Percentiles rank a stretch among this genome's conserved stretches.
phyloP scores from a whole-genome alignment of 1,140 invertebrate genomes.

The Brachionus asplanchnoidis region DNA sequence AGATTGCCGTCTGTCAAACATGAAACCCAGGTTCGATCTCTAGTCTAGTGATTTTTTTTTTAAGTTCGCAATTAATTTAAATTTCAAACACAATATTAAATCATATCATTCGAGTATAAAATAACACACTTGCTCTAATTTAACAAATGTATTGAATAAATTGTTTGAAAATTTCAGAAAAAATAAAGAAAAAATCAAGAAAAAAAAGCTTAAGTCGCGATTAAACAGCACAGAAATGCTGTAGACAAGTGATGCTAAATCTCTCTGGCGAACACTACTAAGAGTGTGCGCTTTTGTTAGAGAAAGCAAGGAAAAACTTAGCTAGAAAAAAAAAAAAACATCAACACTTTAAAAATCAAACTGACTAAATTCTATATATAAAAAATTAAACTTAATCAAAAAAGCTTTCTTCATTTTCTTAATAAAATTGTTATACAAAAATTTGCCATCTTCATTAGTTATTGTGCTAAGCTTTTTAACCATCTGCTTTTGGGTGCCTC shows the following conservation, averaged over 20 bases:
- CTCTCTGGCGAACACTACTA: background rate
- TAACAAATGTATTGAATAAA: background rate
- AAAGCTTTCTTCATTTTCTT: background rate
- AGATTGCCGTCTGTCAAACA: background rate
- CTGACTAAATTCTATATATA: background rate
- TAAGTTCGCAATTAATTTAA: background rate
- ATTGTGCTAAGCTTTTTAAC: slow-evolving; percentile 17
- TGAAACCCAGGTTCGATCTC: background rate
- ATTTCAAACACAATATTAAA: background rate
- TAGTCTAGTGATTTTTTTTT: background rate
- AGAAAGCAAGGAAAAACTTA: background rate
- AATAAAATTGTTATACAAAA: background rate
- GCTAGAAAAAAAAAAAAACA: slow-evolving; percentile 2
- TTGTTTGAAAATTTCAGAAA: background rate
- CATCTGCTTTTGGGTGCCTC: background rate
- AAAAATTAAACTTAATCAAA: background rate
- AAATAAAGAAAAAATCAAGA: background rate
- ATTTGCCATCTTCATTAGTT: background rate
- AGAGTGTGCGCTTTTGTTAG: background rate
- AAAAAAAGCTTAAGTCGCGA: background rate
- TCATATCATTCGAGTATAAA: background rate
- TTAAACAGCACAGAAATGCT: background rate
- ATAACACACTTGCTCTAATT: background rate
- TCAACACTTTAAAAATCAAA: background rate
- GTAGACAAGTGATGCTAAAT: background rate